A percentile compares a stretch with the other conserved stretches of the same genome.
Evolutionary conservation across 2,113 vertebrate genomes (phyloP).

Genomic region (Thamnaconus septentrionalis): DNA sequence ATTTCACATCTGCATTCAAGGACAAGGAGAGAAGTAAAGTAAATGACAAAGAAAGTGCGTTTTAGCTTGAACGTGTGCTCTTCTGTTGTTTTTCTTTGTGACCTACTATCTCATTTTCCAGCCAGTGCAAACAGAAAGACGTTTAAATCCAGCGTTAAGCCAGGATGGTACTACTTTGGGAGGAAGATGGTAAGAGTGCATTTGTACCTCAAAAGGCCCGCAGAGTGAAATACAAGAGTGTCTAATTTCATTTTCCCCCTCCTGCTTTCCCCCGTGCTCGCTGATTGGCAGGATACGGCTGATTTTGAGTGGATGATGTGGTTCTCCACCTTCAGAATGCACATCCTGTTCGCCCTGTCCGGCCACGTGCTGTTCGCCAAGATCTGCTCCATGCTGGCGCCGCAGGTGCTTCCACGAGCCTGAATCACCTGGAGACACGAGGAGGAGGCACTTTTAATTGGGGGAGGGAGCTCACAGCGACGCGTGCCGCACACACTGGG

Average conservation of each 20-base stretch:
- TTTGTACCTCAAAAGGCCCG: background rate
- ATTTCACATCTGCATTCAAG: conserved; percentile 21
- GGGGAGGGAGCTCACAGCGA: background rate
- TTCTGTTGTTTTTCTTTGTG: background rate
- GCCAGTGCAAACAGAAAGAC: conserved; percentile 85
- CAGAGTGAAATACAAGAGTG: background rate
- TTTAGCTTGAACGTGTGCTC: background rate
- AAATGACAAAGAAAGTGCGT: background rate
- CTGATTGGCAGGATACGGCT: conserved; percentile 79
- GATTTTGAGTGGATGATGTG: conserved; percentile 98
- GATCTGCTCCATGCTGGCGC: conserved; percentile 87
- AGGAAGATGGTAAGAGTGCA: conserved; percentile 90
- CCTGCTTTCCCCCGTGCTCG: background rate
- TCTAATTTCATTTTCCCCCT: background rate
- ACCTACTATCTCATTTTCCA: conserved; percentile 44
- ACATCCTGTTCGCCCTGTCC: conserved; percentile 90
- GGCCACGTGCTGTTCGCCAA: conserved; percentile 95
- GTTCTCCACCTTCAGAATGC: conserved; percentile 89
- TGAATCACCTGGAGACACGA: background rate
- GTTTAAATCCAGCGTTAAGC: conserved; percentile 83
- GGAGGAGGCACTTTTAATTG: background rate
- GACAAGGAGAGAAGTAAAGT: background rate
- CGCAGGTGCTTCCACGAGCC: conserved; percentile 80
- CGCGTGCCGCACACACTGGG: background rate
- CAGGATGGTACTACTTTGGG: conserved; percentile 92